Percentiles rank a stretch among this genome's conserved stretches.
phyloP scores from a whole-genome alignment of 2,113 vertebrate species.

The Melierax canorus region DNA sequence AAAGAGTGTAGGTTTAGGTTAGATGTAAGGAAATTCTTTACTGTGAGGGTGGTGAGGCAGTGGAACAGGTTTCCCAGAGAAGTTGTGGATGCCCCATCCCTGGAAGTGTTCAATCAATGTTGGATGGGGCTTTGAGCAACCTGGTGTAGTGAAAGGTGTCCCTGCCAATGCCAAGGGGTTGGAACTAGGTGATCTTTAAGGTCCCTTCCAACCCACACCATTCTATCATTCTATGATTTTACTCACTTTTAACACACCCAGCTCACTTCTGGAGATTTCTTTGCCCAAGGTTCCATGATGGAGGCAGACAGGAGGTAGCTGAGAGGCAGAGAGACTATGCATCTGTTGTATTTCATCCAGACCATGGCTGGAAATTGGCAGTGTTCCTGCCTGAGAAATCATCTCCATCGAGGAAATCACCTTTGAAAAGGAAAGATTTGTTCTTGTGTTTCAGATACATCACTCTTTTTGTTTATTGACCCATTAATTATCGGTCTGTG shows the following conservation, averaged over 20 bases:
- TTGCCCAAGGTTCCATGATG: neutral
- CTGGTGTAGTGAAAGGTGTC: too few relatives aligned
- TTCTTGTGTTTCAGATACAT: neutral
- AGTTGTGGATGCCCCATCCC: too few relatives aligned
- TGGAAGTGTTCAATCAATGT: too few relatives aligned
- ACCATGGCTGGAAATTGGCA: neutral
- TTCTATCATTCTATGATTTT: neutral
- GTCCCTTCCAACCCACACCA: too few relatives aligned
- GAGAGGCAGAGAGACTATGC: neutral
- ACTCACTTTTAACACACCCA: neutral
- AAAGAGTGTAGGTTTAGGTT: too few relatives aligned
- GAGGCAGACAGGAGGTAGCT: neutral
- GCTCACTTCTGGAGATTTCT: neutral
- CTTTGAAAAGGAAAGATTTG: neutral
- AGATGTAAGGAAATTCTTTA: too few relatives aligned
- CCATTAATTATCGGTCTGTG: slow-evolving; percentile 30
- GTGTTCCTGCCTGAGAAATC: neutral
- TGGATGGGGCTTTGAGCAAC: too few relatives aligned
- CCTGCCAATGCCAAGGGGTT: too few relatives aligned
- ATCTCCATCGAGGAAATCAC: neutral
- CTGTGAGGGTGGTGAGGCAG: too few relatives aligned
- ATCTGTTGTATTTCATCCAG: neutral
- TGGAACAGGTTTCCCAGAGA: too few relatives aligned
- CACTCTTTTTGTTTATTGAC: neutral
- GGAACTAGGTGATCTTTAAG: too few relatives aligned